phyloP scores from a whole-genome alignment of 2,113 vertebrate species.

The Cryptotis parvus region DNA sequence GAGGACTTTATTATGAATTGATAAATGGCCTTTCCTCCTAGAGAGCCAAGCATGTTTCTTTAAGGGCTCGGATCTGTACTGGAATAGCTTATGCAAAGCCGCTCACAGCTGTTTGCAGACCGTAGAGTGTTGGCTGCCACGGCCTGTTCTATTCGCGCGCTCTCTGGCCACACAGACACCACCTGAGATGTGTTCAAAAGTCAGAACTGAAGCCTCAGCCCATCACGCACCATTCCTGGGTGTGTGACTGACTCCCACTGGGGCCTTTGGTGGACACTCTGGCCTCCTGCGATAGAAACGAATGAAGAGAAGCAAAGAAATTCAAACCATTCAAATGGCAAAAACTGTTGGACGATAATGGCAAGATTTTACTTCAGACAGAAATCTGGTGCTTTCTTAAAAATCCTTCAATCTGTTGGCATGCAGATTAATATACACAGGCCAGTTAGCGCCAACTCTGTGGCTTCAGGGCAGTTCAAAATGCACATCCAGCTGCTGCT shows the following conservation, averaged over 20 bases:
- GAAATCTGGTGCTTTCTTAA: background rate
- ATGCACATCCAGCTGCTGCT: conserved; percentile 1
- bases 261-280: background rate
- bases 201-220: background rate
- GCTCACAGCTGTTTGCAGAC: background rate
- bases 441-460: background rate
- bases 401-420: background rate
- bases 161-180: background rate
- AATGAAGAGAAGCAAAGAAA: background rate
- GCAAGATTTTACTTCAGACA: conserved; percentile 23
- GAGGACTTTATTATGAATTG: conserved; percentile 13
- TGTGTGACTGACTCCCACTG: background rate
- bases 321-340: background rate
- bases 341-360: background rate
- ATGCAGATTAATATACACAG: background rate
- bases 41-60: conserved; percentile 16
- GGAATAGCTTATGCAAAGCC: background rate
- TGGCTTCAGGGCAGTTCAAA: conserved; percentile 35
- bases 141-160: too few species aligned
- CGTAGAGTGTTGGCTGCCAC: background rate
- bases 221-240: background rate
- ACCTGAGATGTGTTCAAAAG: conserved; percentile 12
- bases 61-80: conserved; percentile 23
- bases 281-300: background rate
- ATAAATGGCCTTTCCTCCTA: background rate